Conservation (phyloP, 2,797 vertebrate genomes). For the Mus spretus region DNA sequence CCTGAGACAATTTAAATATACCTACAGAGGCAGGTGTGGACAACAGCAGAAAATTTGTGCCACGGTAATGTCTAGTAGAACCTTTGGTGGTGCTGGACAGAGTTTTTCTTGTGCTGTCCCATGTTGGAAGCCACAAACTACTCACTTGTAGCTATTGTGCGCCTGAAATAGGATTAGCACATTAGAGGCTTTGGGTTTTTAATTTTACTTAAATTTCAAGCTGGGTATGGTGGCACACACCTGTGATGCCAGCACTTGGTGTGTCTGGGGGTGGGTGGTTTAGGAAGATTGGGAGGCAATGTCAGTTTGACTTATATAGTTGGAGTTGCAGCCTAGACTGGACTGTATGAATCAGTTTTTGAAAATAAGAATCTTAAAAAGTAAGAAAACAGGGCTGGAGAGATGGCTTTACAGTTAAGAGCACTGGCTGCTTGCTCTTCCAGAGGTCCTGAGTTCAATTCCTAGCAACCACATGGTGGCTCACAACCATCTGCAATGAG, state of each 20-base stretch:
- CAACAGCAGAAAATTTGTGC: background rate
- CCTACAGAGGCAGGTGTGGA: background rate
- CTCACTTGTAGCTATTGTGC: background rate
- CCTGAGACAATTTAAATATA: background rate
- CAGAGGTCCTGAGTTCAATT: too few relatives aligned
- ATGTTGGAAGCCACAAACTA: background rate
- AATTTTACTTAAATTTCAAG: background rate
- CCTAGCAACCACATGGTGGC: too few relatives aligned
- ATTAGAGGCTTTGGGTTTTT: slow-evolving; percentile 29
- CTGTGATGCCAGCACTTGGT: background rate
- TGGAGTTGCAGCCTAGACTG: background rate
- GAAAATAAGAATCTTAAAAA: background rate
- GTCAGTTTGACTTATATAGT: background rate
- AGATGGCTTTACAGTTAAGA: too few relatives aligned
- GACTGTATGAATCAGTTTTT: background rate
- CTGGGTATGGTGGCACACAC: background rate
- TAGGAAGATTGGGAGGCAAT: background rate
- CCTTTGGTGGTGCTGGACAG: background rate
- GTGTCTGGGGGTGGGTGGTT: background rate
- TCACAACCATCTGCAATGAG: too few relatives aligned
- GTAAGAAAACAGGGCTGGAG: background rate
- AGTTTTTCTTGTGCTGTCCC: background rate
- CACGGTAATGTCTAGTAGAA: background rate
- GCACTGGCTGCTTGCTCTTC: too few relatives aligned
- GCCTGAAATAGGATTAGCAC: background rate